Evolutionary conservation across 2,113 vertebrate genomes (phyloP), one percentile per base, ranked within the genome.

Genomic region (Bothrops jararaca): DNA sequence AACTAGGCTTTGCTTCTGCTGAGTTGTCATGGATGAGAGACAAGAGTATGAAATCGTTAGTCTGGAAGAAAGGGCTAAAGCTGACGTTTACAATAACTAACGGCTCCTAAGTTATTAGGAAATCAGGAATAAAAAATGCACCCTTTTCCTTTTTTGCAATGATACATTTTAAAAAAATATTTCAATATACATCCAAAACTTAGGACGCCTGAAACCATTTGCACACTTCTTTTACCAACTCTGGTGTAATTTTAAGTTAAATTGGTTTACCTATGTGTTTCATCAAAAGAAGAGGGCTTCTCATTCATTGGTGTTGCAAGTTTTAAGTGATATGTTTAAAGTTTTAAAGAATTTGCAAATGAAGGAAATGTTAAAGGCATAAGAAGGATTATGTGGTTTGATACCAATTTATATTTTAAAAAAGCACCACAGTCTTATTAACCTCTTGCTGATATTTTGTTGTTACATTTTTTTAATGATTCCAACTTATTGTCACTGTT

Each of bases 271-370:
- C 42, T 87, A 50, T 54, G 15, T 54, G 42, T 60, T 1, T 85
- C 89, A n/a, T 93, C 23, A 34, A 29, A 80, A n/a, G 90, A 86
- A 91, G 42, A 57, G 39, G 50, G 56, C 56, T 86, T 88, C 91
- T 18, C 3, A 87, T 90, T 54, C 18, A 2, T 29, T 5, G 85
- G 29, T 13, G 3, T 18, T 23, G 10, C 0, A 7, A 85, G 20
- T 86, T 69, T 56, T 89, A 87, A 90, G 34, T 34, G 18, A 23
- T 50, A 52, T n/a, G 24, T 39, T 58, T 86, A 87, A 86, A 91
- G 69, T 23, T 54, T 91, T 88, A 74, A 26, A 92, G 86, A 90
- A 39, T 52, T 48, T 85, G 60, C 6, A 42, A 57, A 42, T 86
- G 42, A 64, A 58, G 5, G 26, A 86, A 52, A 85, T 8, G 23